These are phyloP conservation scores for Alentia gelatinosa DNA, from an alignment of 2,888 invertebrate species.

Conservation along the genomic window DNA sequence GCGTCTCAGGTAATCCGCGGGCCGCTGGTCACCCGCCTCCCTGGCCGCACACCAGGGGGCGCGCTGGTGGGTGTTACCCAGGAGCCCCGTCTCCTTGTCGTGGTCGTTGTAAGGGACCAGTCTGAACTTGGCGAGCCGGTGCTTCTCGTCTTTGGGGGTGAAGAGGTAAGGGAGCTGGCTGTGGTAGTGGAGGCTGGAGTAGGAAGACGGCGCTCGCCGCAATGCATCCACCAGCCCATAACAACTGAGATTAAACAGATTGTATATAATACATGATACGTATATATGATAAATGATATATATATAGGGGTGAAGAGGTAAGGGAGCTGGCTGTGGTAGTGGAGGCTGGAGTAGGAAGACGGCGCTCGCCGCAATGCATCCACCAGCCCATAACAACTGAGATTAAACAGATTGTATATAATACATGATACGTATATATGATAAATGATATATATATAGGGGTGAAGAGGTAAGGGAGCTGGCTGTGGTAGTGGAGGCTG, in stretches of 20 bases:
- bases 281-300: no score
- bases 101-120: constrained; percentile 59
- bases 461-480: constrained; percentile 62
- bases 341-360: constrained; percentile 61
- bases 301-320: constrained; percentile 62
- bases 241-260: constrained; percentile 53
- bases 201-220: constrained; percentile 63
- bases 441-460: no score
- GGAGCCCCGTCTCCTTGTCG: constrained; percentile 60
- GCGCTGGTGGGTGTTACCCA: constrained; percentile 59
- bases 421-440: no score
- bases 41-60: constrained; percentile 4
- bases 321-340: constrained; percentile 65
- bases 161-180: constrained; percentile 64
- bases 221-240: constrained; percentile 63
- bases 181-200: constrained; percentile 63
- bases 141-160: constrained; percentile 58
- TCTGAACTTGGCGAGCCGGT: constrained; percentile 61
- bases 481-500: constrained; percentile 65
- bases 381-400: constrained; percentile 63
- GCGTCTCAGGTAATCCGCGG: constrained; percentile 61
- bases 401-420: background rate
- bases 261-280: no score
- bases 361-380: constrained; percentile 64
- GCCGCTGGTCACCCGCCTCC: background rate